phyloP scores from a whole-genome alignment of 2,888 invertebrate genomes.

The Hoplodrina ambigua region DNA sequence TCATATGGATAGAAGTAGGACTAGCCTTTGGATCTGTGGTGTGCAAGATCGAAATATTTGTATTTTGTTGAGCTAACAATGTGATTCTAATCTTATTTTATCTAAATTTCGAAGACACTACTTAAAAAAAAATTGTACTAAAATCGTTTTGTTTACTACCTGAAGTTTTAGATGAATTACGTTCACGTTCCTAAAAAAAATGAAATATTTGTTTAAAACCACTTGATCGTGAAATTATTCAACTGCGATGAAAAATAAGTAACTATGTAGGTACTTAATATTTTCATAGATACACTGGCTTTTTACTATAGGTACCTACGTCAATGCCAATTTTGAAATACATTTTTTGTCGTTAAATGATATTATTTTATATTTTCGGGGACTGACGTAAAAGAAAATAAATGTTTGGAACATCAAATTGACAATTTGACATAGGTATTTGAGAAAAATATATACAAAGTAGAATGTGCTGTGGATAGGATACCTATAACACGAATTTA shows the following conservation, averaged over 20 bases:
- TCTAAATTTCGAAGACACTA: neutral
- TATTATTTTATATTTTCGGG: constrained; percentile 8
- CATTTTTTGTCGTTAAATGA: neutral
- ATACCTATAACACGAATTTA: neutral
- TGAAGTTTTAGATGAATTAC: neutral
- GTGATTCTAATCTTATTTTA: neutral
- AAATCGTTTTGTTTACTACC: neutral
- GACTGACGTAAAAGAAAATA: neutral
- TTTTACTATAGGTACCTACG: neutral
- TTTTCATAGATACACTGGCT: neutral
- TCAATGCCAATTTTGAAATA: neutral
- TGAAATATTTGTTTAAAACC: neutral
- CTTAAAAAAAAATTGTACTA: too few relatives aligned
- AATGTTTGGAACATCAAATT: constrained; percentile 1
- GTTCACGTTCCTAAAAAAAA: neutral
- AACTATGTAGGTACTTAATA: neutral
- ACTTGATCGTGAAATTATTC: neutral
- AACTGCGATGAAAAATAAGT: neutral
- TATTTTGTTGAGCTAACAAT: neutral
- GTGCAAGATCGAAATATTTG: neutral
- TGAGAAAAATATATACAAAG: neutral
- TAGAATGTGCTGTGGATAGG: neutral
- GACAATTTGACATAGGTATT: neutral
- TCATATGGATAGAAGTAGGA: neutral
- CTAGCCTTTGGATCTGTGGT: neutral